Evolutionary conservation across 2,888 invertebrate species (phyloP).

Genomic region (Leucophenga montana): DNA sequence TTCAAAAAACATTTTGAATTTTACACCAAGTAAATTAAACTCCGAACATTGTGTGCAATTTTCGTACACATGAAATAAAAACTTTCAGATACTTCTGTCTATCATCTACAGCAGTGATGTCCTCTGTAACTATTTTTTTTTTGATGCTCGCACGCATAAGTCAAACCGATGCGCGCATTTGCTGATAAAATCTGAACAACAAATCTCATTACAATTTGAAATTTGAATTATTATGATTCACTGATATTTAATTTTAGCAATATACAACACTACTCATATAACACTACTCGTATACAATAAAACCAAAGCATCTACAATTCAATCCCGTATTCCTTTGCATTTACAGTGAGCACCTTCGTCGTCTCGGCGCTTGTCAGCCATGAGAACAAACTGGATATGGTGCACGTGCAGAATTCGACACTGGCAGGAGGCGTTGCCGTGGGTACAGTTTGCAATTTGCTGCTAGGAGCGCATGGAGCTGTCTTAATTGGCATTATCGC

Average conservation of each 20-base stretch:
- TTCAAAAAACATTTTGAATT: no score
- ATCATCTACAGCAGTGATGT: no score
- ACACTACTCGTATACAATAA: no score
- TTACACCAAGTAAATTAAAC: no score
- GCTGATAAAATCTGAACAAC: not conserved
- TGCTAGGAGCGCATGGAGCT: slow-evolving; percentile 88
- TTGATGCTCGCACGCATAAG: no score
- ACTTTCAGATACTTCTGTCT: no score
- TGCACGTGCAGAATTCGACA: slow-evolving; percentile 95
- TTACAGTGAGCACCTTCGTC: slow-evolving; percentile 84
- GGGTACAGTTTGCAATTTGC: slow-evolving; percentile 88
- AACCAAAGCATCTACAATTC: not conserved
- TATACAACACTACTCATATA: no score
- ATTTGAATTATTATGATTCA: not conserved
- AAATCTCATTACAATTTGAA: not conserved
- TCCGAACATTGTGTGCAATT: no score
- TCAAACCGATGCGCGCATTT: no score
- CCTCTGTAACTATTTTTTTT: no score
- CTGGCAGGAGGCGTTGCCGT: slow-evolving; percentile 94
- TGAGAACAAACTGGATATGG: slow-evolving; percentile 88
- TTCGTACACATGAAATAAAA: no score
- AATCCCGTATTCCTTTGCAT: not conserved
- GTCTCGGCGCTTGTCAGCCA: slow-evolving; percentile 84
- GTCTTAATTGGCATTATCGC: slow-evolving; percentile 85
- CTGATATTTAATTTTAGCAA: no score